Base-by-base conservation (phyloP, 2,888 invertebrate genomes). In the Buathra laborator region DNA sequence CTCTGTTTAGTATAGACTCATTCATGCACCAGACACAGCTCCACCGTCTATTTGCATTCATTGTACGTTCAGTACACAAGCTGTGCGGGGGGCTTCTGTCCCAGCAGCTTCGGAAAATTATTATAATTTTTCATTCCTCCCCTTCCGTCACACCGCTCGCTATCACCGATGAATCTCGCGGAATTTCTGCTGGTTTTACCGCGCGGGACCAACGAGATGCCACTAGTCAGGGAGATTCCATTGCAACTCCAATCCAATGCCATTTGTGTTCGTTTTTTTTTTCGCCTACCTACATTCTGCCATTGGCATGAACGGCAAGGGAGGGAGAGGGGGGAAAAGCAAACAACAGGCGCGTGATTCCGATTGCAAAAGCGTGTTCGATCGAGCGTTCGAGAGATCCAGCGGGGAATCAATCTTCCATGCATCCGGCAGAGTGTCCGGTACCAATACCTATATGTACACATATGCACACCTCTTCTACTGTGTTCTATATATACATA, bases 341-440 rank as follows among this genome's bases (percentile, higher is more conserved):
- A 83, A 82, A 87, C 76, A 84, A 86, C 78, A 75, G 78, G 64
- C 81, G 85, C 79, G 70, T 81, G 81, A 87, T 87, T 85, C 81
- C 75, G 82, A 87, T 87, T 87, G 86, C 87, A 83, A 86, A 88
- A 87, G 81, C 83, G 85, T 87, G 87, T 87, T 88, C 84, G 84
- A 87, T 87, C 85, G 85, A 85, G 87, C 87, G 83, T 85, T 83
- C 81, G 85, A 85, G 85, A 86, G 83, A 87, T 87, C 83, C 86
- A 87, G 77, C 76, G 81, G 81, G 81, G 83, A 87, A 87, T 87
- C 87, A 87, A 87, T 87, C 87, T 87, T 87, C 87, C 86, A 78
- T 87, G 75, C 80, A 87, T 87, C 87, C 87, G 86, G 85, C 80
- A 79, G 82, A 81, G 84, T 85, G 80, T 83, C 71, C 82, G 83